These are phyloP conservation scores for Eunapius fragilis DNA, from an alignment of 37 sponge, comb jelly and placozoan genomes.

Conservation along the genomic window DNA sequence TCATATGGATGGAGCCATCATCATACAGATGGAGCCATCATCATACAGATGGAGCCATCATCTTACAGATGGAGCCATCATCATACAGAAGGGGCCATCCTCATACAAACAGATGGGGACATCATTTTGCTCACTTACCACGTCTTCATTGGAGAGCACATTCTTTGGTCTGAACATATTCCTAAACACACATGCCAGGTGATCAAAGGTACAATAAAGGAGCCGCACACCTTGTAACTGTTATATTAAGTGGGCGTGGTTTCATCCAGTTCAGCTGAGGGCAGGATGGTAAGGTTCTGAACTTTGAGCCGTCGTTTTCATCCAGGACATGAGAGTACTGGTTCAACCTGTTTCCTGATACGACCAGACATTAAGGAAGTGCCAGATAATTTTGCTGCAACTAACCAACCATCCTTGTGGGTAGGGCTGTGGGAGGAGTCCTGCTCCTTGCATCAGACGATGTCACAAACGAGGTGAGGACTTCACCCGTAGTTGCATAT, in stretches of 20 bases:
- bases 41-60: neutral
- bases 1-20: no score
- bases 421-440: slow-evolving; percentile 30
- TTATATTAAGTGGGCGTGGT: slow-evolving; percentile 75
- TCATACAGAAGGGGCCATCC: neutral
- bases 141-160: neutral
- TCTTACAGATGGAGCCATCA: no score
- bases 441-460: slow-evolving; percentile 12
- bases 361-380: neutral
- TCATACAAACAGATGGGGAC: no score
- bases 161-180: slow-evolving; percentile 23
- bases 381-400: neutral
- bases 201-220: no score
- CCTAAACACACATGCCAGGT: neutral
- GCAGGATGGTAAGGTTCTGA: slow-evolving; percentile 62
- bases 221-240: slow-evolving; percentile 5
- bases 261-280: slow-evolving; percentile 70
- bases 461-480: slow-evolving; percentile 26
- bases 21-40: no score
- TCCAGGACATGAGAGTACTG: slow-evolving; percentile 77
- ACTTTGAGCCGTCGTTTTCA: slow-evolving; percentile 12
- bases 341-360: slow-evolving; percentile 67
- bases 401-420: slow-evolving; percentile 69
- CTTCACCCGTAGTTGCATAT: slow-evolving; percentile 34
- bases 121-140: neutral